phyloP scores from a whole-genome alignment of 2,113 vertebrate species.

The Anser cygnoides region DNA sequence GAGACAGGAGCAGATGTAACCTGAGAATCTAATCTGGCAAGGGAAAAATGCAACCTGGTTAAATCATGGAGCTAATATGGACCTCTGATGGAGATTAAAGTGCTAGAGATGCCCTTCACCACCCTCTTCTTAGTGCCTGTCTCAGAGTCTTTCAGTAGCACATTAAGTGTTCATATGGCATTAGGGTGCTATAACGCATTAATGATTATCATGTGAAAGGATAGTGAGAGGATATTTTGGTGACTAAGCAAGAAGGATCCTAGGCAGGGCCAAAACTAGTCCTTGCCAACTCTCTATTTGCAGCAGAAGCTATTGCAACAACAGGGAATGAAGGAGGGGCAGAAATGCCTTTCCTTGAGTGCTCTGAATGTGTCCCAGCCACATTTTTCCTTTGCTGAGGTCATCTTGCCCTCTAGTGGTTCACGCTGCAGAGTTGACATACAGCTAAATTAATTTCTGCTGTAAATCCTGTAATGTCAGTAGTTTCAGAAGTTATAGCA shows the following conservation, averaged over 20 bases:
- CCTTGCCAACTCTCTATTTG: background rate
- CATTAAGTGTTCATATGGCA: rapidly evolving
- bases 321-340: background rate
- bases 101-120: background rate
- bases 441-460: background rate
- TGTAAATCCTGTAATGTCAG: rapidly evolving
- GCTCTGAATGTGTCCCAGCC: rapidly evolving
- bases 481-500: rapidly evolving
- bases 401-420: constrained; percentile 59
- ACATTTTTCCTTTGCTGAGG: background rate
- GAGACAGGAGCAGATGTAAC: too few species aligned
- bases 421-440: background rate
- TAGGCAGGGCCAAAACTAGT: background rate
- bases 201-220: background rate
- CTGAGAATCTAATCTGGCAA: background rate
- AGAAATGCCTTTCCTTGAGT: background rate
- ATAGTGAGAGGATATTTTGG: background rate
- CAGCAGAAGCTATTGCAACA: background rate
- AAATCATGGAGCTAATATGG: background rate
- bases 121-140: background rate
- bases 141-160: background rate
- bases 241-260: background rate
- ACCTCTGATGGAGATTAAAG: background rate
- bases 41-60: background rate
- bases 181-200: background rate